A percentile compares a stretch with the other conserved stretches of the same genome.
phyloP scores from a whole-genome alignment of 2,113 vertebrate species.

The Bombycilla garrulus region DNA sequence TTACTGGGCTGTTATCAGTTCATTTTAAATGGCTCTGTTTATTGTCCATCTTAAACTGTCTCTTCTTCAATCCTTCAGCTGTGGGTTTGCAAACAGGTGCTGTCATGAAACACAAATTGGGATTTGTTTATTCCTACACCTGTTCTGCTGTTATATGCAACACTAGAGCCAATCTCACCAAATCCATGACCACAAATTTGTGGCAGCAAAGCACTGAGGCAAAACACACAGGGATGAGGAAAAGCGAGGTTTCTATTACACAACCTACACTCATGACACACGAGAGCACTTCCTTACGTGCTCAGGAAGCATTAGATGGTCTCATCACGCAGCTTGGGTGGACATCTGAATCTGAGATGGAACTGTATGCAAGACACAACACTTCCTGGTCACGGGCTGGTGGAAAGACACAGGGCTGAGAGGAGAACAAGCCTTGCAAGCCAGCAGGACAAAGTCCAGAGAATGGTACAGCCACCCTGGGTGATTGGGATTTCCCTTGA shows the following conservation, averaged over 20 bases:
- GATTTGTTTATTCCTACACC: background rate
- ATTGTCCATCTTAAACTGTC: background rate
- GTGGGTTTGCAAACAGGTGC: background rate
- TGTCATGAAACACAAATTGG: background rate
- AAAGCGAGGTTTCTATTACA: fast-evolving
- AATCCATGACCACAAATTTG: background rate
- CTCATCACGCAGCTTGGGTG: background rate
- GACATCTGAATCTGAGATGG: background rate
- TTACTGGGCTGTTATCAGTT: background rate
- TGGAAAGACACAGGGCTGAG: background rate
- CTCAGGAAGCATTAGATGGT: background rate
- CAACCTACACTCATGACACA: background rate
- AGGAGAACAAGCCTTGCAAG: background rate
- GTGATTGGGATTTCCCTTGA: background rate
- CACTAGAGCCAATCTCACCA: background rate
- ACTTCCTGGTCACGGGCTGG: fast-evolving
- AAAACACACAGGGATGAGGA: fast-evolving
- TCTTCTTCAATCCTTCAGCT: background rate
- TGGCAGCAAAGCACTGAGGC: background rate
- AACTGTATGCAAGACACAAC: background rate
- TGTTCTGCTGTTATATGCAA: background rate
- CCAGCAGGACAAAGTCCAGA: background rate
- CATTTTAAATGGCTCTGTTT: background rate
- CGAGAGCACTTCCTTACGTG: background rate
- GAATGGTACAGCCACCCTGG: fast-evolving